Evolutionary conservation across 2,888 invertebrate genomes (phyloP), one percentile per base, ranked within the genome.

Genomic region (Lacanobia wlatinum): DNA sequence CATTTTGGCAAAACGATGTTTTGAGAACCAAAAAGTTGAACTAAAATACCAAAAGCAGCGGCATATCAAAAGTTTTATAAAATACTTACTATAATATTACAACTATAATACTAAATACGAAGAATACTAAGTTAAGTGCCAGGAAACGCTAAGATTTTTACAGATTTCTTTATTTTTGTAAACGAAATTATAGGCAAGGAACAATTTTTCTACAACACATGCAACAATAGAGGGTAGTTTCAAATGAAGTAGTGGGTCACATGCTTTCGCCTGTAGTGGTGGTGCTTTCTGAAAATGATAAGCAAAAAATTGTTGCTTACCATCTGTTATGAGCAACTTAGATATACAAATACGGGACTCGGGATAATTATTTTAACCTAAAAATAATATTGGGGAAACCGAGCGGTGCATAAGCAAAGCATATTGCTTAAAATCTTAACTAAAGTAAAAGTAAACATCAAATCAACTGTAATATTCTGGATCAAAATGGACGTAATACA

Each of bases 251-350:
- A 94, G 87, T 91, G 94, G 85, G 91, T 90, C 85, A 91, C 91
- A 92, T 94, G 93, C 90, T 93, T 94, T 92, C 92, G 90, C 91
- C 93, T 94, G 92, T 93, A 92, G 75, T 92, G 94, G 79, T 90
- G 94, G 73, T 91, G 93, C 73, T 90, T 91, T 93, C 96, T 96
- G 96, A 95, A 95, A 96, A 89, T 90, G 86, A 88, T 93, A 91
- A 83, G 78, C 86, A 84, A 75, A 79, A 89, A 89, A 88, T 83
- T 78, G 80, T 90, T 87, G 87, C 91, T 92, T 92, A 92, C 90
- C 90, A 89, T 83, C 60, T 16, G 61, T n/a, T 62, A 14, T 28
- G 52, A 34, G 23, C 12, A 80, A 60, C 28, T 50, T 50, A 58
- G 12, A 38, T 12, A 55, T 5, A 23, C 8, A 56, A 40, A 12